Evolutionary conservation across 2,888 invertebrate species (phyloP).

Genomic region (Phymatocera aterrima): DNA sequence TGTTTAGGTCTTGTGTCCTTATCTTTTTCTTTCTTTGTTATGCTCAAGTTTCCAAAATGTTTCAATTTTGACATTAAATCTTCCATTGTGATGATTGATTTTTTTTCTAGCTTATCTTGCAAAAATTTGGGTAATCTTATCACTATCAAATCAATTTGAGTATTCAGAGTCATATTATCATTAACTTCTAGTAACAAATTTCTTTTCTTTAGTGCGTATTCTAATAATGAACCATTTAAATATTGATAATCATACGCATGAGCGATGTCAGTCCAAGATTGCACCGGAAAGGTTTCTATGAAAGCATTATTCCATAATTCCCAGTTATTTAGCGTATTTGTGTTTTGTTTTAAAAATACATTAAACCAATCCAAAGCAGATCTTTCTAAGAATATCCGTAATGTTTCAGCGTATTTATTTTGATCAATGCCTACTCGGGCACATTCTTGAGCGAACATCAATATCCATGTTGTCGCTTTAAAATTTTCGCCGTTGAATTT

Average conservation of each 20-base stretch:
- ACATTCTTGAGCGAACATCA: slow-evolving; percentile 33
- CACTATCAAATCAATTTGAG: slow-evolving; percentile 38
- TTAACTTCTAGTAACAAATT: slow-evolving; percentile 25
- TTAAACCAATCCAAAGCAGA: slow-evolving; percentile 24
- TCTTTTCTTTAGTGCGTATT: slow-evolving; percentile 46
- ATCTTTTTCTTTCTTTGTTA: slow-evolving; percentile 17
- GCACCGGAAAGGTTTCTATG: slow-evolving; percentile 44
- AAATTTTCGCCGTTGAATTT: slow-evolving; percentile 45
- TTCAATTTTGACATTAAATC: slow-evolving; percentile 34
- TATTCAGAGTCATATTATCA: slow-evolving; percentile 8
- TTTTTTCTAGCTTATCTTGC: slow-evolving; percentile 31
- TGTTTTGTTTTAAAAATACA: background rate
- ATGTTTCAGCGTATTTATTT: slow-evolving; percentile 41
- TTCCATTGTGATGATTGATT: slow-evolving; percentile 11
- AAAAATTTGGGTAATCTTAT: slow-evolving; percentile 33
- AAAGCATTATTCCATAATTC: slow-evolving; percentile 42
- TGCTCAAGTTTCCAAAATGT: background rate
- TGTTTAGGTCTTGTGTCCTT: background rate
- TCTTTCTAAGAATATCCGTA: slow-evolving; percentile 42
- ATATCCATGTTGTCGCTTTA: slow-evolving; percentile 43
- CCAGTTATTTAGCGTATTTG: slow-evolving; percentile 10
- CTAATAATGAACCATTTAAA: slow-evolving; percentile 36
- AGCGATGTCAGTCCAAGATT: slow-evolving; percentile 41
- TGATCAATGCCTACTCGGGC: slow-evolving; percentile 29
- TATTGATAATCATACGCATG: slow-evolving; percentile 46